A percentile compares a stretch with the other conserved stretches of the same genome.
These are phyloP conservation scores for Dufourea novaeangliae DNA, from an alignment of 1,140 invertebrate genomes.

Conservation along the genomic window DNA sequence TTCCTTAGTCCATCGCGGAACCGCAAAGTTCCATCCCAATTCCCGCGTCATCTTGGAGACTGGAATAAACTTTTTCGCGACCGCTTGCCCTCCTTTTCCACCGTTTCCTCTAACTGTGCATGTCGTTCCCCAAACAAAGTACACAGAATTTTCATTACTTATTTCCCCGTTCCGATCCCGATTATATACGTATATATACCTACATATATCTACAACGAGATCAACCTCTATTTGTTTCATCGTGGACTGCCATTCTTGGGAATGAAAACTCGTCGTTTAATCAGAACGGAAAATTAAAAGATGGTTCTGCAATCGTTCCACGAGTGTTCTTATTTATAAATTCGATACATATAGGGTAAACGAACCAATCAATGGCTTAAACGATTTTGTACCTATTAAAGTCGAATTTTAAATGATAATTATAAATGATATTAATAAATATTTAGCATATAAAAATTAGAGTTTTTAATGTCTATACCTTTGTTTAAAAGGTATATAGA, in stretches of 20 bases:
- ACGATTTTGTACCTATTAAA: too few species aligned
- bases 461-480: too few species aligned
- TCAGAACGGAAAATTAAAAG: not conserved
- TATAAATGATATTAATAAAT: too few species aligned
- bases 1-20: not conserved
- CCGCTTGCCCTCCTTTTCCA: not conserved
- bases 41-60: slow-evolving; percentile 2
- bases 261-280: not conserved
- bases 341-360: too few species aligned
- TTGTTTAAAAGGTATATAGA: too few species aligned
- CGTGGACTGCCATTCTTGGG: not conserved
- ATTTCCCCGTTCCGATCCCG: not conserved
- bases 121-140: not conserved
- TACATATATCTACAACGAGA: not conserved
- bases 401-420: too few species aligned
- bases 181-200: too few species aligned
- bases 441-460: too few species aligned
- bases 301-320: not conserved
- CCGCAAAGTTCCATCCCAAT: not conserved
- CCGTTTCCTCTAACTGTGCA: not conserved
- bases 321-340: too few species aligned
- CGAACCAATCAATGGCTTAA: too few species aligned
- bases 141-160: not conserved
- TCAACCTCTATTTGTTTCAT: not conserved
- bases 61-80: slow-evolving; percentile 12